Conservation (phyloP, 2,888 invertebrate species). For the Poecilobothrus nobilitatus region DNA sequence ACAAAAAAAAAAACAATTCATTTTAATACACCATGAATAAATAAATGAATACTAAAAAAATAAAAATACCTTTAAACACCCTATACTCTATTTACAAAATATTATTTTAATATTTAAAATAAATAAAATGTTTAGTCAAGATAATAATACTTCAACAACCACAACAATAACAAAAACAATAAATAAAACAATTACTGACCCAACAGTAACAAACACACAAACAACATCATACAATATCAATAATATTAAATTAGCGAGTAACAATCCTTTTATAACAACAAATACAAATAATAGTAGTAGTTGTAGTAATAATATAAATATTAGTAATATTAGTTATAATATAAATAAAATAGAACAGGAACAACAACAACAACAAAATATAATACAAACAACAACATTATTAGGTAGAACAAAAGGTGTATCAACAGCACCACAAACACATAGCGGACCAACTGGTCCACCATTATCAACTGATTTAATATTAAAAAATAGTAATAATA, state of each 20-base stretch:
- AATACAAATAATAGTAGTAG: background rate
- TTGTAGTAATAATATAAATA: background rate
- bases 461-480: conserved; percentile 31
- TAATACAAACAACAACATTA: conserved; percentile 27
- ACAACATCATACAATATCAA: background rate
- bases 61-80: no score
- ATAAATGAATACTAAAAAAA: no score
- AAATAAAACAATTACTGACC: background rate
- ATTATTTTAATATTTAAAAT: no score
- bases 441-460: conserved; percentile 46
- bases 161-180: background rate
- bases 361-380: conserved; percentile 21
- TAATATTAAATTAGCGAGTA: background rate
- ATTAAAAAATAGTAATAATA: background rate
- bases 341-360: conserved; percentile 26
- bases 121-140: background rate
- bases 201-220: background rate
- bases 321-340: conserved; percentile 18
- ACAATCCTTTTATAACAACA: background rate
- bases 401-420: conserved; percentile 45
- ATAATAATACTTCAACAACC: background rate
- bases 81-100: no score
- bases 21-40: no score
- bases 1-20: no score
- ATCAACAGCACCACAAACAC: conserved; percentile 43